Conservation (phyloP, 2,113 vertebrate species). For the Madoqua kirkii region DNA sequence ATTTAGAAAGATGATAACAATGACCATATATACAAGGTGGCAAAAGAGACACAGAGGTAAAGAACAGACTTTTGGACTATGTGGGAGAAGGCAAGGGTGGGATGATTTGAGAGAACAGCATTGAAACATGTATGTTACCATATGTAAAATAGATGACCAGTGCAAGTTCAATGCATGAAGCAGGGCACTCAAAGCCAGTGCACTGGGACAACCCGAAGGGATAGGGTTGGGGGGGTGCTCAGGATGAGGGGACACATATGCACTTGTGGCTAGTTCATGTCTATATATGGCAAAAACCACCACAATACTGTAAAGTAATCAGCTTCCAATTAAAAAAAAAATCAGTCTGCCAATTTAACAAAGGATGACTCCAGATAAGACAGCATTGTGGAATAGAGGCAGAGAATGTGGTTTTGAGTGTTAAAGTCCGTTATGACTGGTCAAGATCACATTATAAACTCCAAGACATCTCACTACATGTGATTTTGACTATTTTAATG, state of each 20-base stretch:
- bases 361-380: neutral
- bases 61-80: neutral
- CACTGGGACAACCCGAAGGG: neutral
- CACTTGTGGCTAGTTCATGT: neutral
- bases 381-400: neutral
- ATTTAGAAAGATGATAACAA: neutral
- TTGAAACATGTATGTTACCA: neutral
- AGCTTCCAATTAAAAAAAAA: neutral
- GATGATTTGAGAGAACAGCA: neutral
- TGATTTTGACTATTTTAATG: neutral
- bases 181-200: neutral
- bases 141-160: neutral
- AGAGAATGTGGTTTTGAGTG: neutral
- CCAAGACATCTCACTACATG: neutral
- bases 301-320: neutral
- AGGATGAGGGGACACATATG: neutral
- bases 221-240: neutral
- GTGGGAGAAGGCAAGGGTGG: neutral
- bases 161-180: neutral
- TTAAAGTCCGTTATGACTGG: neutral
- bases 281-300: neutral
- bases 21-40: fast-evolving
- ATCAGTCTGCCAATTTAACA: neutral
- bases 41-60: neutral
- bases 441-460: neutral